Conservation (phyloP, 2,113 vertebrate genomes). For the Entelurus aequoreus region DNA sequence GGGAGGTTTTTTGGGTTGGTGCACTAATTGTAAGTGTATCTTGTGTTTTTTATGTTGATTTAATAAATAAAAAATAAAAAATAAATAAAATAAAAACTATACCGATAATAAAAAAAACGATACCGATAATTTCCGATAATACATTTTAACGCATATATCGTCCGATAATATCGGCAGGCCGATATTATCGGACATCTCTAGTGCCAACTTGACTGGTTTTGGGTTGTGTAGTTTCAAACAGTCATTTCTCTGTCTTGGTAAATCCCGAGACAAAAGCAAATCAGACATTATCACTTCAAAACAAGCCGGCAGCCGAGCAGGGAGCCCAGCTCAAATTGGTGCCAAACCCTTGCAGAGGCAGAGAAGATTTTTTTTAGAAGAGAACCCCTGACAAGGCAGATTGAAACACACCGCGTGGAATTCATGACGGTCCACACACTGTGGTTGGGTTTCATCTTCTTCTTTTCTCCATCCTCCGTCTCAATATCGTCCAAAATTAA, state of each 20-base stretch:
- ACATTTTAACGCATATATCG: too few relatives aligned
- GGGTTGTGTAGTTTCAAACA: neutral
- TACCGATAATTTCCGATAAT: too few relatives aligned
- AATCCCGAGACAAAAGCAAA: slow-evolving; percentile 25
- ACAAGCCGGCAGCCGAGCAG: slow-evolving; percentile 32
- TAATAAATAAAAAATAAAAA: too few relatives aligned
- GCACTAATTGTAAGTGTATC: too few relatives aligned
- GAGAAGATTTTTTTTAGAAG: slow-evolving; percentile 13
- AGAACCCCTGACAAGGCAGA: slow-evolving; percentile 28
- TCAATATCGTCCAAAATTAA: slow-evolving; percentile 27
- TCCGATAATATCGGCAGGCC: too few relatives aligned
- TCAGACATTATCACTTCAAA: slow-evolving; percentile 34
- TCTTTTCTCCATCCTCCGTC: slow-evolving; percentile 17
- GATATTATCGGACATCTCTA: too few relatives aligned
- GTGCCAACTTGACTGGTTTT: too few relatives aligned
- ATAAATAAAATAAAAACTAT: too few relatives aligned
- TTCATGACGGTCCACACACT: slow-evolving; percentile 25
- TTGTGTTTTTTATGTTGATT: too few relatives aligned
- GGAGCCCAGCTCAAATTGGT: slow-evolving; percentile 27
- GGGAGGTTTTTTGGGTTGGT: too few relatives aligned
- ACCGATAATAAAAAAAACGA: too few relatives aligned
- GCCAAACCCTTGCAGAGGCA: slow-evolving; percentile 23
- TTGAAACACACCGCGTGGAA: slow-evolving; percentile 6
- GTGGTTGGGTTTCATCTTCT: slow-evolving; percentile 36
- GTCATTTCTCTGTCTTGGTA: slow-evolving; percentile 14